These are phyloP conservation scores for Pelobates cultripes DNA, from an alignment of 2,797 vertebrate genomes.

Conservation along the genomic window DNA sequence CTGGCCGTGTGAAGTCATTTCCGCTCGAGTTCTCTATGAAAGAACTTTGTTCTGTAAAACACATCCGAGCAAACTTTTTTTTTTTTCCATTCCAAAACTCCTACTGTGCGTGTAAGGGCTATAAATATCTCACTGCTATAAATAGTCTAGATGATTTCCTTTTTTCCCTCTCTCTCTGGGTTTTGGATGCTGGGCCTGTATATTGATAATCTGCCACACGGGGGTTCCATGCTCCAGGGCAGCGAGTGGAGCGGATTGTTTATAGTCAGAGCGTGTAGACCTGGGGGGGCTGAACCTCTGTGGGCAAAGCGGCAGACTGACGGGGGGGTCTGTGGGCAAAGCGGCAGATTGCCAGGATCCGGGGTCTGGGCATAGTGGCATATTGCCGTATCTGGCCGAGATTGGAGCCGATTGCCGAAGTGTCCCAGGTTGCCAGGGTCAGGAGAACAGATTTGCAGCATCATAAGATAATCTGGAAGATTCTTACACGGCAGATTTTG, in stretches of 20 bases:
- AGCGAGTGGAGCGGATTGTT: neutral
- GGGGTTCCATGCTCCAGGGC: conserved; percentile 19
- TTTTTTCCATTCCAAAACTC: conserved; percentile 48
- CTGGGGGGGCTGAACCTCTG: too few species aligned
- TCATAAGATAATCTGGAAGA: too few species aligned
- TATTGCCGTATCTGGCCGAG: too few species aligned
- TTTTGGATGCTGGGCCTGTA: conserved; percentile 31
- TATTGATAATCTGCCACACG: conserved; percentile 16
- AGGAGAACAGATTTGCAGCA: too few species aligned
- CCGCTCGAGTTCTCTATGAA: conserved; percentile 11
- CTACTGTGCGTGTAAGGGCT: conserved; percentile 44
- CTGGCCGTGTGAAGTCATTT: conserved; percentile 15
- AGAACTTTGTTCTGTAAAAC: conserved; percentile 39
- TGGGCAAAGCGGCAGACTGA: too few species aligned
- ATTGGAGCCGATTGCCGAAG: too few species aligned
- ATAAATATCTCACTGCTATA: conserved; percentile 51
- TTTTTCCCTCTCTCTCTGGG: conserved; percentile 15
- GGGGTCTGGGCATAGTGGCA: too few species aligned
- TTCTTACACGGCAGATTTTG: too few species aligned
- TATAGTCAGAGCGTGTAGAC: neutral
- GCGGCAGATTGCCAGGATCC: too few species aligned
- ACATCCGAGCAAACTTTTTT: conserved; percentile 44
- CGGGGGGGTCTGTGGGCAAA: too few species aligned
- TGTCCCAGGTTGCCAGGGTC: too few species aligned
- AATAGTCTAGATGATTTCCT: conserved; percentile 54